A percentile compares a stretch with the other conserved stretches of the same genome.
These are phyloP conservation scores for Cathartes aura DNA, from an alignment of 2,113 vertebrate species.

Conservation along the genomic window DNA sequence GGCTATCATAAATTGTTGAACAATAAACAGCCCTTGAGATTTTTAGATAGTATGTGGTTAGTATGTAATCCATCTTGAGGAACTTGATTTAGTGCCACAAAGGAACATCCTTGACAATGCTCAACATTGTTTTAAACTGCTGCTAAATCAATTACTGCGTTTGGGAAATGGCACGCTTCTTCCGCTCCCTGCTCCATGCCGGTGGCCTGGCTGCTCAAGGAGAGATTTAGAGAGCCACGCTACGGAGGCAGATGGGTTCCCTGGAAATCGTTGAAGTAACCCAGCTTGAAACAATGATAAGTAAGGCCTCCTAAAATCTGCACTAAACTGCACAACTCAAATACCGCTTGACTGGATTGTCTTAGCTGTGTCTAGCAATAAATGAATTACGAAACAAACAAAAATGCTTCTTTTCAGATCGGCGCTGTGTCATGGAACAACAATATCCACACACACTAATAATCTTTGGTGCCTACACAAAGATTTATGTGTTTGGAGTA, in stretches of 20 bases:
- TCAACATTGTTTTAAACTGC: constrained; percentile 79
- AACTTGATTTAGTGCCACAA: constrained; percentile 76
- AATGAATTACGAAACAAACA: background rate
- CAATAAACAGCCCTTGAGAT: constrained; percentile 79
- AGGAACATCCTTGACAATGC: constrained; percentile 71
- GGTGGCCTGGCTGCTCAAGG: constrained; percentile 10
- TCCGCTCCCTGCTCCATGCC: background rate
- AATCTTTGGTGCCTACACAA: background rate
- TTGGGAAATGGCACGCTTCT: constrained; percentile 37
- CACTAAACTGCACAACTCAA: background rate
- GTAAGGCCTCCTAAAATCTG: background rate
- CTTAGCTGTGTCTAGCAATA: background rate
- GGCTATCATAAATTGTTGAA: constrained; percentile 76
- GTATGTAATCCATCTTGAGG: constrained; percentile 73
- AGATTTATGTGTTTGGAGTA: background rate
- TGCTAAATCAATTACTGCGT: constrained; percentile 78
- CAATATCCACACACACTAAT: fast-evolving
- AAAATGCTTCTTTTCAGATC: background rate
- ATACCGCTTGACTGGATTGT: background rate
- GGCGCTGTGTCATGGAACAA: background rate
- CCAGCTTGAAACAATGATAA: constrained; percentile 5
- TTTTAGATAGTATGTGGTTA: constrained; percentile 74
- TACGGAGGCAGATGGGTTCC: background rate
- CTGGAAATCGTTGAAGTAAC: constrained; percentile 21
- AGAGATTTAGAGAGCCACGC: background rate